These are phyloP conservation scores for Chionodraco myersi DNA, from an alignment of 2,113 vertebrate species.

Conservation along the genomic window DNA sequence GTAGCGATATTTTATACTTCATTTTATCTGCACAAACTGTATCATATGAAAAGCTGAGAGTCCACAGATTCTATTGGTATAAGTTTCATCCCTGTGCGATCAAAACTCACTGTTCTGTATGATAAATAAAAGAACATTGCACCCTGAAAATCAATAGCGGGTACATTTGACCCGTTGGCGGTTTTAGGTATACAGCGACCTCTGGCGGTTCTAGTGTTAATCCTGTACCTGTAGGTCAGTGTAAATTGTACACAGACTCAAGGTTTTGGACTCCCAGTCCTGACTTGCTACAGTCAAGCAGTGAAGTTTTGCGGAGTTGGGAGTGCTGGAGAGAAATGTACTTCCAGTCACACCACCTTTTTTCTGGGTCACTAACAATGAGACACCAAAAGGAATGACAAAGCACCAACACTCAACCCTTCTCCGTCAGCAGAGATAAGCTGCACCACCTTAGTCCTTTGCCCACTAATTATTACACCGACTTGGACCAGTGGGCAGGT, in stretches of 20 bases:
- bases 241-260: background rate
- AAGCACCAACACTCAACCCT: conserved; percentile 11
- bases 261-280: background rate
- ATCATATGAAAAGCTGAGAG: too few species aligned
- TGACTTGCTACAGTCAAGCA: background rate
- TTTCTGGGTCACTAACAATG: conserved; percentile 49
- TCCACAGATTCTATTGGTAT: too few species aligned
- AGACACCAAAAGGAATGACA: conserved; percentile 11
- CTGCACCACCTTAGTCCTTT: conserved; percentile 33
- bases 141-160: too few species aligned
- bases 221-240: background rate
- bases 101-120: too few species aligned
- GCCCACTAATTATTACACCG: conserved; percentile 32
- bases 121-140: too few species aligned
- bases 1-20: too few species aligned
- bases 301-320: background rate
- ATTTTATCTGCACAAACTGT: too few species aligned
- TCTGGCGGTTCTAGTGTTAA: background rate
- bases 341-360: conserved; percentile 47
- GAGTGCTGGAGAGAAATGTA: conserved; percentile 8
- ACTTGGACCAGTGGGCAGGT: conserved; percentile 45
- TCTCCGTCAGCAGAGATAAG: conserved; percentile 35
- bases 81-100: too few species aligned
- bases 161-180: too few species aligned
- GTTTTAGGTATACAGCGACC: too few species aligned